phyloP scores from a whole-genome alignment of 2,797 vertebrate genomes.

The Nyctibius grandis region DNA sequence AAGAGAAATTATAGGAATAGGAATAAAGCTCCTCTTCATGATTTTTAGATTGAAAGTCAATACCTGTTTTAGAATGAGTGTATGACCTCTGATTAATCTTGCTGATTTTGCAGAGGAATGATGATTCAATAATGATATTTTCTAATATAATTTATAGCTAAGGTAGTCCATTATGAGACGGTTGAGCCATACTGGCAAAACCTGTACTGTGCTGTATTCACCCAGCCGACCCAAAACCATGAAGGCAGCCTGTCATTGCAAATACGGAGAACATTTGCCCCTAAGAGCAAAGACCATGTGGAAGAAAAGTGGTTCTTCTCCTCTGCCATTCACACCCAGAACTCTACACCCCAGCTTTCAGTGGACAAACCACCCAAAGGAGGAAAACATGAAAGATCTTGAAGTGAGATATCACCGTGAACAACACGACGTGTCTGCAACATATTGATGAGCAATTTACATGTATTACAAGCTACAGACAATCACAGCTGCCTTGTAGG shows the following conservation, averaged over 20 bases:
- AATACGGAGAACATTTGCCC: neutral
- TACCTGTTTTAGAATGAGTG: neutral
- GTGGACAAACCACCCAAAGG: neutral
- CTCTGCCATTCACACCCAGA: neutral
- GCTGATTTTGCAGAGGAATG: neutral
- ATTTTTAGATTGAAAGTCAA: neutral
- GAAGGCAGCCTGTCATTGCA: neutral
- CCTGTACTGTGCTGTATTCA: neutral
- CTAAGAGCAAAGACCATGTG: neutral
- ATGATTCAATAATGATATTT: neutral
- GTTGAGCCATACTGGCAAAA: neutral
- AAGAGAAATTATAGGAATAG: neutral
- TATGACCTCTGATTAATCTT: neutral
- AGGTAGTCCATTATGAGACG: neutral
- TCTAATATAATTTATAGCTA: neutral
- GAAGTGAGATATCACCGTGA: neutral
- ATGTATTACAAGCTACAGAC: neutral
- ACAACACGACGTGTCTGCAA: neutral
- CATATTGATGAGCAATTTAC: neutral
- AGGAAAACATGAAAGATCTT: neutral
- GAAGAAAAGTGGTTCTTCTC: neutral
- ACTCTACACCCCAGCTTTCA: neutral
- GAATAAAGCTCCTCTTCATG: neutral
- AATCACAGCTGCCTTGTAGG: neutral
- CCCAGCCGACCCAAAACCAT: neutral